Evolutionary conservation across 1,140 invertebrate genomes (phyloP), one percentile per base, ranked within the genome.

Genomic region (Chironomus striatipennis): DNA sequence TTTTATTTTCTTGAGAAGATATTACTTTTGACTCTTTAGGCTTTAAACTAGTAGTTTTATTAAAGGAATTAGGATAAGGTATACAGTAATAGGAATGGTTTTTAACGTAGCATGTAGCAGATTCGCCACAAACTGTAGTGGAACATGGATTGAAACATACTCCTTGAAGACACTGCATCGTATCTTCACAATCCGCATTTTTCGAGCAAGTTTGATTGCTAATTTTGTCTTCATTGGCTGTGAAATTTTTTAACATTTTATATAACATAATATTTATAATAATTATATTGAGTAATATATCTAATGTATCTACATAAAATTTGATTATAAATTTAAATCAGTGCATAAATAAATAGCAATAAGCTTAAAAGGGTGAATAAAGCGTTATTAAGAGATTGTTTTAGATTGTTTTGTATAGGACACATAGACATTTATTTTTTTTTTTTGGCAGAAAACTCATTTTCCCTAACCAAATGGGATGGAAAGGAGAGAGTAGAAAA

Each of bases 101-200:
- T 80, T 83, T 80, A 76, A 86, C 83, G 64, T 81, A 77, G 80
- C 90, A 91, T 57, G 85, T 81, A 76, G 87, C 85, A 77, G 85
- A 84, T 75, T 82, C 79, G 74, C 86, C 88, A 84, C 89, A 91
- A 75, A 79, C 79, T 74, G 81, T 80, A 76, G 82, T 84, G 81
- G 47, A 57, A 57, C 90, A 91, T 76, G 87, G 88, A 84, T 90
- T 87, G 79, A 85, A 81, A 83, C 90, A 92, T 81, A 84, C 83
- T 75, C 85, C 85, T 77, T 84, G 83, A 79, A 88, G 83, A 84
- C 90, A 91, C 79, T 86, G 86, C 79, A 88, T 83, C 81, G 84
- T 84, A 78, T 87, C 85, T 79, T 84, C 86, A 84, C 90, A 92
- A 78, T 91, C 87, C 78, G 85, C 84, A 82, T 91, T 85, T 80